phyloP scores from a whole-genome alignment of 2,797 vertebrate genomes.

The Pseudochirops corinnae region DNA sequence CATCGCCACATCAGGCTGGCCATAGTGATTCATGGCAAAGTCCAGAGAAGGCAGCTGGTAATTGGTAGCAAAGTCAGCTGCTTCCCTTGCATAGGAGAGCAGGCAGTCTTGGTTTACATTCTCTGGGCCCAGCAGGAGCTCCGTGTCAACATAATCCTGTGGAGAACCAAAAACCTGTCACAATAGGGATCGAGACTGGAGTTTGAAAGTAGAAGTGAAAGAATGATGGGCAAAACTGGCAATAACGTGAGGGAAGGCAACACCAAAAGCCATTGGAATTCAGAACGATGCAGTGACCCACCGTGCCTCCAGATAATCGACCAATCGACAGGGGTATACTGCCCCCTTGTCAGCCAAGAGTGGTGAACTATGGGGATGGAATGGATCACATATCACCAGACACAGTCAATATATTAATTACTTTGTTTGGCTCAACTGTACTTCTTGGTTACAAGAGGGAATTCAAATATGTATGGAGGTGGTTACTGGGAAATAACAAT shows the following conservation, averaged over 20 bases:
- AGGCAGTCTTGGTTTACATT: conserved; percentile 97
- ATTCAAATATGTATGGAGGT: not conserved
- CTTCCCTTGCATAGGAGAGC: conserved; percentile 94
- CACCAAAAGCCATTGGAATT: conserved; percentile 7
- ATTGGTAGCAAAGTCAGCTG: conserved; percentile 97
- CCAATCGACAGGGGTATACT: not conserved
- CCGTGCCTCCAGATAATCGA: not conserved
- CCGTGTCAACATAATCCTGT: conserved; percentile 95
- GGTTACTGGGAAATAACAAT: not conserved
- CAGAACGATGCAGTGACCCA: not conserved
- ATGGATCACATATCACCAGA: not conserved
- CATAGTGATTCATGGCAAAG: conserved; percentile 95
- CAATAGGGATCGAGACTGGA: not conserved
- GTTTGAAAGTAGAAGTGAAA: conserved; percentile 12
- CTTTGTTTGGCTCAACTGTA: not conserved
- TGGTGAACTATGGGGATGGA: not conserved
- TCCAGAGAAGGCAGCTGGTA: conserved; percentile 97
- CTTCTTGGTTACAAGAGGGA: not conserved
- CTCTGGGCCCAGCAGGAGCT: conserved; percentile 92
- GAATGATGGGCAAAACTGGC: not conserved
- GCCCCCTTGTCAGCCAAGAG: not conserved
- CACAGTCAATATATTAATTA: not conserved
- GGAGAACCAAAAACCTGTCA: not conserved
- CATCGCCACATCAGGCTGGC: conserved; percentile 97
- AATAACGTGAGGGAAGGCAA: not conserved